phyloP scores from a whole-genome alignment of 2,888 invertebrate genomes.

The Orthonevra nobilis region DNA sequence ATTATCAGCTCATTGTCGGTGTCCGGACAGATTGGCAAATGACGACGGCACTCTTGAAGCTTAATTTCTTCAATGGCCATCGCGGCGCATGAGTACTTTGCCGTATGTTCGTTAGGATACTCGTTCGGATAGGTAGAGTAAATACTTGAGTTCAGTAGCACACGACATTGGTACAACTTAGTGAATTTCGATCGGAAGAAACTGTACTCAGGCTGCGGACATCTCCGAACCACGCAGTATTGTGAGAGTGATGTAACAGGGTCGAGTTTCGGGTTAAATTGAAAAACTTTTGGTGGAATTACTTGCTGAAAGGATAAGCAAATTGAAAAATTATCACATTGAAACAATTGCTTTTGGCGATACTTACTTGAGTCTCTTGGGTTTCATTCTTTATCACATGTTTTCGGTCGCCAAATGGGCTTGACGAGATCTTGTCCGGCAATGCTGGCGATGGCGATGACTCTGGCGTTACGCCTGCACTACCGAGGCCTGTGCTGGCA shows the following conservation, averaged over 20 bases:
- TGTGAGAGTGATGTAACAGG: slow-evolving; percentile 73
- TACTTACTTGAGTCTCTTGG: slow-evolving; percentile 66
- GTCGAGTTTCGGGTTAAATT: slow-evolving; percentile 74
- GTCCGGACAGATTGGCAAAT: slow-evolving; percentile 74
- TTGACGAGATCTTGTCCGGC: slow-evolving; percentile 64
- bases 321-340: slow-evolving; percentile 16
- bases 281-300: slow-evolving; percentile 72
- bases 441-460: slow-evolving; percentile 71
- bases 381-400: slow-evolving; percentile 68
- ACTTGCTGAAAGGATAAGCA: slow-evolving; percentile 57
- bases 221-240: slow-evolving; percentile 75
- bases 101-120: slow-evolving; percentile 73
- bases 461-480: slow-evolving; percentile 69
- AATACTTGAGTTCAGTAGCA: slow-evolving; percentile 74
- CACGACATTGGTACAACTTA: slow-evolving; percentile 74
- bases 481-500: slow-evolving; percentile 33
- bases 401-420: slow-evolving; percentile 56
- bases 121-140: slow-evolving; percentile 78
- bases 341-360: too few relatives aligned
- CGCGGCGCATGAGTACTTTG: slow-evolving; percentile 75
- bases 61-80: slow-evolving; percentile 76
- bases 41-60: slow-evolving; percentile 73
- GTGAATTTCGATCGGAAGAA: slow-evolving; percentile 73
- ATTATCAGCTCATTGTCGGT: slow-evolving; percentile 75
- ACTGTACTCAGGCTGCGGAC: slow-evolving; percentile 74